Conservation (phyloP, 1,140 invertebrate species). For the Drosophila santomea region DNA sequence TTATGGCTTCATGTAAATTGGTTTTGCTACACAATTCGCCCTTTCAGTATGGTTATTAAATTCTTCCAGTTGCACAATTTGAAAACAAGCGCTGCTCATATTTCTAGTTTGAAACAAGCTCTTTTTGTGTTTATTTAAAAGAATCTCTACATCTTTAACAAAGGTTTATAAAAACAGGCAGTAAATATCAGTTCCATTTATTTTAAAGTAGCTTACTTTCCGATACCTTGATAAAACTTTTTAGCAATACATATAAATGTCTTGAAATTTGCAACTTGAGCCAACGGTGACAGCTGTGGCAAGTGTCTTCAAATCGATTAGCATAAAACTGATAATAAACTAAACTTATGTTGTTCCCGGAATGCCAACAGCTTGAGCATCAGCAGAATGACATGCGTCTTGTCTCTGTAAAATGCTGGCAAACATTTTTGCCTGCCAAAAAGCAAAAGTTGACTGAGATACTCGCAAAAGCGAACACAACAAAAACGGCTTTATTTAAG, state of each 20-base stretch:
- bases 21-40: neutral
- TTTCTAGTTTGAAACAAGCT: too few relatives aligned
- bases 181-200: too few relatives aligned
- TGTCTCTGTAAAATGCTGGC: conserved; percentile 16
- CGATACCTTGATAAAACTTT: too few relatives aligned
- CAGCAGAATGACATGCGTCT: conserved; percentile 23
- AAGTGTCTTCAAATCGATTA: conserved; percentile 35
- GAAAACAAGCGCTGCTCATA: neutral
- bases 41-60: neutral
- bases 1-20: neutral
- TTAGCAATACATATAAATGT: neutral
- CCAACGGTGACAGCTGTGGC: conserved; percentile 11
- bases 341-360: conserved; percentile 25
- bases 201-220: too few relatives aligned
- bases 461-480: conserved; percentile 2
- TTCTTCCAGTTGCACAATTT: neutral
- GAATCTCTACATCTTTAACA: too few relatives aligned
- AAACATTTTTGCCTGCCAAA: conserved; percentile 28
- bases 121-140: too few relatives aligned
- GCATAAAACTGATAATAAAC: conserved; percentile 51
- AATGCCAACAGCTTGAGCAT: conserved; percentile 27
- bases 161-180: too few relatives aligned
- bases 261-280: conserved; percentile 12
- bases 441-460: conserved; percentile 21
- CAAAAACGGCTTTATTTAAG: conserved; percentile 49